Evolutionary conservation across 2,888 invertebrate genomes (phyloP).

Genomic region (Ophioninae sp.): DNA sequence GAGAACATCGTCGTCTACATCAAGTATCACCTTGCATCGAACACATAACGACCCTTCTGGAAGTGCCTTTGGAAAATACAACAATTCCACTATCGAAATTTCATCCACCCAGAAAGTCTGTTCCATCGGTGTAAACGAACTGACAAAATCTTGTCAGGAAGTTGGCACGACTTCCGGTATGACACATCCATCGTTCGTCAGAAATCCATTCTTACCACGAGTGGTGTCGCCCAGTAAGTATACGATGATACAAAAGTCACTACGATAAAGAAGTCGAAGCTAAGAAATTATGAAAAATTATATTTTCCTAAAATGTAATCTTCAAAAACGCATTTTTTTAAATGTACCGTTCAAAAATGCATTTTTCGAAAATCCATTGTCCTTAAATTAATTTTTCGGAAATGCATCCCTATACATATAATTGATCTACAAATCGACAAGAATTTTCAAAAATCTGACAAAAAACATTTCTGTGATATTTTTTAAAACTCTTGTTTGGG

Average conservation of each 20-base stretch:
- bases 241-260: background rate
- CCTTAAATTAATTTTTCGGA: no score
- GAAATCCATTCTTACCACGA: conserved; percentile 55
- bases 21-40: conserved; percentile 54
- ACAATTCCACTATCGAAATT: background rate
- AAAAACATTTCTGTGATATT: no score
- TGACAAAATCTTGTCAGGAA: conserved; percentile 55
- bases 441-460: no score
- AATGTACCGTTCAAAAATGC: no score
- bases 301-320: no score
- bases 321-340: no score
- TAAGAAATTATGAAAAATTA: background rate
- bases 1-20: conserved; percentile 65
- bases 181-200: conserved; percentile 56
- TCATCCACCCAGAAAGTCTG: conserved; percentile 49
- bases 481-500: no score
- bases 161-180: conserved; percentile 47
- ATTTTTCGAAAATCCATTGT: no score
- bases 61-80: conserved; percentile 43
- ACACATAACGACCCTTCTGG: conserved; percentile 33
- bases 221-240: conserved; percentile 67
- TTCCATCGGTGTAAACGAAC: conserved; percentile 37
- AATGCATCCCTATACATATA: no score
- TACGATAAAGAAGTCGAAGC: background rate
- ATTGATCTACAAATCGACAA: no score